phyloP scores from a whole-genome alignment of 2,888 invertebrate species.

The Acrobasis repandana region DNA sequence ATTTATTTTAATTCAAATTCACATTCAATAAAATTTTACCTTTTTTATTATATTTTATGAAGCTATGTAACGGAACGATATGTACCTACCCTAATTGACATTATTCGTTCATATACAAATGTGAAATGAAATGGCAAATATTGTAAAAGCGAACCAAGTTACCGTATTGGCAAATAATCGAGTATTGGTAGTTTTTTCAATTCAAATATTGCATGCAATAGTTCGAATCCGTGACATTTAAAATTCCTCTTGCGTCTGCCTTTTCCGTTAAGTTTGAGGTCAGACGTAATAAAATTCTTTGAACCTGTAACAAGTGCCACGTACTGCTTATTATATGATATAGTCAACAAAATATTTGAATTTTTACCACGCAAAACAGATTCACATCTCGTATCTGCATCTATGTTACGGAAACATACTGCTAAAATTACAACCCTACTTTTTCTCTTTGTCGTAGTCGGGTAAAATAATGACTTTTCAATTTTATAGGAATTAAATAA shows the following conservation, averaged over 20 bases:
- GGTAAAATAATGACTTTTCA: too few species aligned
- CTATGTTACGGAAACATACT: too few species aligned
- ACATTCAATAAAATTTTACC: too few species aligned
- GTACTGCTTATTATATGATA: neutral
- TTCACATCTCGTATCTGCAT: neutral
- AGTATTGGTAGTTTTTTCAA: constrained; percentile 36
- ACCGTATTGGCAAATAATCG: constrained; percentile 24
- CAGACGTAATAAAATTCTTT: constrained; percentile 24
- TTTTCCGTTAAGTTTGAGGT: constrained; percentile 30
- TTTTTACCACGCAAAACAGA: too few species aligned
- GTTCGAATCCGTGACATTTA: constrained; percentile 38
- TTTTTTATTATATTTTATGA: too few species aligned
- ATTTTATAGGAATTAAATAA: too few species aligned
- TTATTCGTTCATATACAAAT: neutral
- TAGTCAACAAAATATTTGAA: neutral
- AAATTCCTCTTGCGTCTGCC: constrained; percentile 34
- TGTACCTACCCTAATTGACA: neutral
- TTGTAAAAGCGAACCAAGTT: neutral
- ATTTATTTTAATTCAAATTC: too few species aligned
- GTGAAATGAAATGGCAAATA: constrained; percentile 1
- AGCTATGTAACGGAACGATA: too few species aligned
- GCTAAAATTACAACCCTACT: too few species aligned
- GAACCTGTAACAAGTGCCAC: constrained; percentile 21
- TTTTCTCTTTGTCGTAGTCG: too few species aligned
- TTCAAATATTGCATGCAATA: constrained; percentile 12